Percentiles rank a stretch among this genome's conserved stretches.
Conservation (phyloP, 2,113 vertebrate genomes). For the Heteronetta atricapilla region DNA sequence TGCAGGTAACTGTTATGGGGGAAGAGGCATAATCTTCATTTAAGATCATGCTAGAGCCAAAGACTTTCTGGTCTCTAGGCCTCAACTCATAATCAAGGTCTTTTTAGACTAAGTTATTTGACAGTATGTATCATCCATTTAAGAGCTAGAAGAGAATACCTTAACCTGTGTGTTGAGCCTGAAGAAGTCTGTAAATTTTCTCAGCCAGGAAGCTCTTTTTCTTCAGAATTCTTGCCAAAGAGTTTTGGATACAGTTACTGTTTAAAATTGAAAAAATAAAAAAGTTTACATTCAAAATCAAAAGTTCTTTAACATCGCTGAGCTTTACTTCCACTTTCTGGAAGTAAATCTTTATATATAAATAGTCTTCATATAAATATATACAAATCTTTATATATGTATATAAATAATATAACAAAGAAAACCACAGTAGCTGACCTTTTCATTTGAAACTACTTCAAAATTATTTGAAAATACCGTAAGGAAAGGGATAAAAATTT, state of each 20-base stretch:
- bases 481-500: not conserved
- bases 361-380: no score
- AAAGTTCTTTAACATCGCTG: not conserved
- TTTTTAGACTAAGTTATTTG: not conserved
- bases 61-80: not conserved
- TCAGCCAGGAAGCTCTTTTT: not conserved
- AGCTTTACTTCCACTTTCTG: not conserved
- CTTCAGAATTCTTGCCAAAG: not conserved
- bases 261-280: not conserved
- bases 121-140: not conserved
- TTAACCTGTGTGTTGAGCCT: not conserved
- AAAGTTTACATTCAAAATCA: not conserved
- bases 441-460: not conserved
- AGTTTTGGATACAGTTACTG: not conserved
- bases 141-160: accelerated
- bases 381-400: no score
- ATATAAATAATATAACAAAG: not conserved
- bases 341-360: not conserved
- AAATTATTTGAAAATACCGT: not conserved
- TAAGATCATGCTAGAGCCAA: not conserved
- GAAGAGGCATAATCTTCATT: not conserved
- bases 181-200: not conserved
- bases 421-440: accelerated
- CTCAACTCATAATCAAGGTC: not conserved
- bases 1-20: not conserved